A percentile compares a stretch with the other conserved stretches of the same genome.
These are phyloP conservation scores for Orchesella flavescens DNA, from an alignment of 2,888 invertebrate species.

Conservation along the genomic window DNA sequence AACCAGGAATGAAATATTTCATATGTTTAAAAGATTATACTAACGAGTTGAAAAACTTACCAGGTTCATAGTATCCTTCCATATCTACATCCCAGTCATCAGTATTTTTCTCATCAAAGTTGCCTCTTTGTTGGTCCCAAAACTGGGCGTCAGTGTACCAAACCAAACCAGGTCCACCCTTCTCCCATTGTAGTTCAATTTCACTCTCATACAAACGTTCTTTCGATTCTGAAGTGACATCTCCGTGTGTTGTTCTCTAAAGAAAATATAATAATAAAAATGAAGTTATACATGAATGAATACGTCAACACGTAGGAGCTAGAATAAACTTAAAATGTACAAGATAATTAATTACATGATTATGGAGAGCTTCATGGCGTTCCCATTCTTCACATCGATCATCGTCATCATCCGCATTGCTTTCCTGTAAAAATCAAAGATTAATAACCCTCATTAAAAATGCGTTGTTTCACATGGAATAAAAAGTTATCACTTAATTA, in stretches of 20 bases:
- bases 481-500: background rate
- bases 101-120: slow-evolving; percentile 77
- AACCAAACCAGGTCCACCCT: slow-evolving; percentile 78
- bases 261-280: background rate
- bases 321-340: too few relatives aligned
- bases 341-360: too few relatives aligned
- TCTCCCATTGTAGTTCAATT: slow-evolving; percentile 77
- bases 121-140: slow-evolving; percentile 76
- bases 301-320: too few relatives aligned
- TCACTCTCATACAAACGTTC: slow-evolving; percentile 75
- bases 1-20: too few relatives aligned
- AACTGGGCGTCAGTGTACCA: slow-evolving; percentile 78
- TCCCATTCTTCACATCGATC: slow-evolving; percentile 76
- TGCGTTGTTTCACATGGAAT: background rate
- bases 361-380: slow-evolving; percentile 76
- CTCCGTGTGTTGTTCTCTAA: slow-evolving; percentile 67
- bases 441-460: background rate
- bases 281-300: too few relatives aligned
- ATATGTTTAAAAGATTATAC: background rate
- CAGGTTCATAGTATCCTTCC: slow-evolving; percentile 76
- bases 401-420: slow-evolving; percentile 75
- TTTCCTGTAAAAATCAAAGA: slow-evolving; percentile 42
- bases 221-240: slow-evolving; percentile 73
- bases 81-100: slow-evolving; percentile 79
- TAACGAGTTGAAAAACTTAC: slow-evolving; percentile 63